Evolutionary conservation across 2,113 vertebrate species (phyloP).

Genomic region (Apaloderma vittatum): DNA sequence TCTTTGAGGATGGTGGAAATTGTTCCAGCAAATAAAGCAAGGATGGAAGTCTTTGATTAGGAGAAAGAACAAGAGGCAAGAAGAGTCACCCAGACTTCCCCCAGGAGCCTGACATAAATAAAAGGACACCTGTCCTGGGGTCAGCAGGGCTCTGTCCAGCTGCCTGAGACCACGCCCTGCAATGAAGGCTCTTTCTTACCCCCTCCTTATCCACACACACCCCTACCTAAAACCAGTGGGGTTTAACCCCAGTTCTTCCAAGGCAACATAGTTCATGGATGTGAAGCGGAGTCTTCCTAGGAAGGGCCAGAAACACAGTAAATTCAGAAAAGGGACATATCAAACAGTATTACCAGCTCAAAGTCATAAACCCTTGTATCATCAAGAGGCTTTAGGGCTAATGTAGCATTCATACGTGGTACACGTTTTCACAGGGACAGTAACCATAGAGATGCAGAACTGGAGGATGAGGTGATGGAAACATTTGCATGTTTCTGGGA

Average conservation of each 20-base stretch:
- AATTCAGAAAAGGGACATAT: not conserved
- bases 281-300: not conserved
- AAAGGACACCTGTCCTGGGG: fast-evolving
- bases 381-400: not conserved
- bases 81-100: not conserved
- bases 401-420: fast-evolving
- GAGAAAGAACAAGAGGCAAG: not conserved
- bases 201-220: fast-evolving
- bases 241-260: not conserved
- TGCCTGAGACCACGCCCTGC: fast-evolving
- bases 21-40: not conserved
- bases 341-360: not conserved
- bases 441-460: not conserved
- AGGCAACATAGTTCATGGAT: not conserved
- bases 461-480: not conserved
- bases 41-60: not conserved
- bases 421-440: not conserved
- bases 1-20: not conserved
- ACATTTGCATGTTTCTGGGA: not conserved
- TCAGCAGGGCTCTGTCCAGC: not conserved
- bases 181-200: not conserved
- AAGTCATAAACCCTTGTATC: fast-evolving
- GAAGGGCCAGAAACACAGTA: not conserved
- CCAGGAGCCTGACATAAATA: fast-evolving
- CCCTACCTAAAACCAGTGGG: not conserved